These are phyloP conservation scores for Struthio camelus DNA, from an alignment of 2,113 vertebrate species.

Conservation along the genomic window DNA sequence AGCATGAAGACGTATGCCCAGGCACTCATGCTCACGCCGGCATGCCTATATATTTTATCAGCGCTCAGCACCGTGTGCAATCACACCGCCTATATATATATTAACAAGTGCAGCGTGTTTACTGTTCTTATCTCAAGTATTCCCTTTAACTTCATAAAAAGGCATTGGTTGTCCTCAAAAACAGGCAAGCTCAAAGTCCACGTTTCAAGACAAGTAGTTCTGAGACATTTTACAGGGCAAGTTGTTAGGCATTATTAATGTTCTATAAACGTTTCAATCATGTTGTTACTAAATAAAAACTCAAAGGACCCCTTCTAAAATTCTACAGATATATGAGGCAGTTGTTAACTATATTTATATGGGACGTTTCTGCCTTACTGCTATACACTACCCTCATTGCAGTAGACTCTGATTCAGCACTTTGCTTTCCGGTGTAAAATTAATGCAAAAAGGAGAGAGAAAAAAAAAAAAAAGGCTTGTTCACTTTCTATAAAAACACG, in stretches of 20 bases:
- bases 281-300: conserved; percentile 66
- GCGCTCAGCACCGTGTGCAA: accelerated
- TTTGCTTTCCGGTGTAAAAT: conserved; percentile 40
- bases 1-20: neutral
- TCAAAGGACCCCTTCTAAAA: conserved; percentile 33
- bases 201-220: conserved; percentile 16
- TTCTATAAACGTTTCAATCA: conserved; percentile 57
- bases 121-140: neutral
- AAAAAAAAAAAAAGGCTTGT: neutral
- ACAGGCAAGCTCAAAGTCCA: neutral
- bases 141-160: neutral
- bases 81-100: accelerated
- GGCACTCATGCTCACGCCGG: accelerated
- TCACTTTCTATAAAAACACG: neutral
- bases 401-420: conserved; percentile 48
- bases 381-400: conserved; percentile 32
- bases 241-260: conserved; percentile 51
- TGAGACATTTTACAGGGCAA: conserved; percentile 24
- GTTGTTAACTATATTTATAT: conserved; percentile 56
- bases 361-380: conserved; percentile 34
- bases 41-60: neutral
- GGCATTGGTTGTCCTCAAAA: neutral
- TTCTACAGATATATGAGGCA: conserved; percentile 54
- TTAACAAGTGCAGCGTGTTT: accelerated
- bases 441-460: neutral